A percentile compares a stretch with the other conserved stretches of the same genome.
Conservation (phyloP, 2,113 vertebrate species). For the Cacatua alba region DNA sequence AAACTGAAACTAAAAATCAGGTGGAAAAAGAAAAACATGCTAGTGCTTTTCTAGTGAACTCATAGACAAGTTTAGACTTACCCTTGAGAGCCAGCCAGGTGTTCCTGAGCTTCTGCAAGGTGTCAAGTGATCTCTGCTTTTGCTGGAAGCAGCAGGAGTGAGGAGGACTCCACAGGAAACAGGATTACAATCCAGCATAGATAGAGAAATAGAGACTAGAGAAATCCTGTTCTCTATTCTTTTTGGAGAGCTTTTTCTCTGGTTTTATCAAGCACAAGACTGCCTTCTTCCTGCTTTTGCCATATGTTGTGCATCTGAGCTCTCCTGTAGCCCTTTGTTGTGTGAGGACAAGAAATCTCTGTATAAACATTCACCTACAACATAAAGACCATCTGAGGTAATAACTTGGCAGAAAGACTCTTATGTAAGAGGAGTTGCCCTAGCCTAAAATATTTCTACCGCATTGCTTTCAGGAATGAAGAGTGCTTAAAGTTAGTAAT, state of each 20-base stretch:
- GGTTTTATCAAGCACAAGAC: not conserved
- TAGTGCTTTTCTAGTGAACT: slow-evolving; percentile 10
- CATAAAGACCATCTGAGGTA: slow-evolving; percentile 4
- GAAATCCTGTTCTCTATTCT: not conserved
- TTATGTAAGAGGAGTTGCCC: slow-evolving; percentile 41
- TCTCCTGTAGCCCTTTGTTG: not conserved
- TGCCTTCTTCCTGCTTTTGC: not conserved
- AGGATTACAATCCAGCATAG: not conserved
- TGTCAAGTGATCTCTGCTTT: not conserved
- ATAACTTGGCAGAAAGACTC: slow-evolving; percentile 1
- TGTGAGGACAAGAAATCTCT: not conserved
- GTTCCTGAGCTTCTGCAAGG: slow-evolving; percentile 1
- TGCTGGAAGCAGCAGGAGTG: not conserved
- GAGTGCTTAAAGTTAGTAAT: slow-evolving; percentile 49
- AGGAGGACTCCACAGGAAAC: not conserved
- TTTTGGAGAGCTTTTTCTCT: not conserved
- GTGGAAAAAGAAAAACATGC: not conserved
- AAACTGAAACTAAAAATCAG: not conserved
- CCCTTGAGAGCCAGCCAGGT: slow-evolving; percentile 17
- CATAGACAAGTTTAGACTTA: not conserved
- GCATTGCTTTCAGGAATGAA: slow-evolving; percentile 16
- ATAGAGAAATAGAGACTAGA: not conserved
- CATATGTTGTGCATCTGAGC: not conserved
- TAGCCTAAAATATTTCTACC: not conserved
- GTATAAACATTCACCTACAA: not conserved